Base-by-base conservation (phyloP, 2,113 vertebrate species). In the Ornithorhynchus anatinus region DNA sequence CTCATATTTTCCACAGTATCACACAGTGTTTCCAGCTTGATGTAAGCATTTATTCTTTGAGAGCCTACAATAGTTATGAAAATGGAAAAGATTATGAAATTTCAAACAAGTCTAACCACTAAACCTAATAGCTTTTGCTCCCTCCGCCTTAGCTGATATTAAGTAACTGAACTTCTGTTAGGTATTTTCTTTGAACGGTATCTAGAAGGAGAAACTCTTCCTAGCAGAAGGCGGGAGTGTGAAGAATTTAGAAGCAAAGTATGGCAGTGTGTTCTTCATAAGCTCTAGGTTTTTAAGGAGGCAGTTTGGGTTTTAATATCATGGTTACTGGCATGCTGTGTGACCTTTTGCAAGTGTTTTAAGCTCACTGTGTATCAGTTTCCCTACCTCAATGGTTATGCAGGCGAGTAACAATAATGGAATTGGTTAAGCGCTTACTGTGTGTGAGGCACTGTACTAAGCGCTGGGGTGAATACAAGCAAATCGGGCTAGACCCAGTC, bases 61-160 rank as follows among this genome's bases (percentile, higher is more conserved):
- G 72, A 70, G 2, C 16, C 43, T 53, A 50, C 3, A 39, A 66
- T 59, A 66, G 3, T 14, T 54, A 57, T 25, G 52, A 50, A 61
- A 56, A 20, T 50, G 25, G 1, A 35, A 25, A n/a, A 57, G 3
- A 27, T 8, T 0, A 0, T 53, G 13, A 10, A 33, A 65, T 2
- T 5, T 20, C 3, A 22, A 27, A 10, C 45, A 65, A n/a, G 2
- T 50, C 19, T 8, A 32, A 2, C 3, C 58, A 16, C 6, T n/a
- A 50, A 50, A 8, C 22, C 12, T n/a, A 29, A 32, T 8, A 48
- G 14, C 10, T 50, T 12, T 37, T n/a, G 5, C 0, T 0, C 17
- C 70, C 0, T 0, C 11, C 31, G 12, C 31, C 47, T 50, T 27
- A 50, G 15, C 31, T 29, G 25, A 50, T 17, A 50, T 17, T 50